A percentile compares a stretch with the other conserved stretches of the same genome.
These are phyloP conservation scores for Apodemia mormo DNA, from an alignment of 2,888 invertebrate genomes.

Conservation along the genomic window DNA sequence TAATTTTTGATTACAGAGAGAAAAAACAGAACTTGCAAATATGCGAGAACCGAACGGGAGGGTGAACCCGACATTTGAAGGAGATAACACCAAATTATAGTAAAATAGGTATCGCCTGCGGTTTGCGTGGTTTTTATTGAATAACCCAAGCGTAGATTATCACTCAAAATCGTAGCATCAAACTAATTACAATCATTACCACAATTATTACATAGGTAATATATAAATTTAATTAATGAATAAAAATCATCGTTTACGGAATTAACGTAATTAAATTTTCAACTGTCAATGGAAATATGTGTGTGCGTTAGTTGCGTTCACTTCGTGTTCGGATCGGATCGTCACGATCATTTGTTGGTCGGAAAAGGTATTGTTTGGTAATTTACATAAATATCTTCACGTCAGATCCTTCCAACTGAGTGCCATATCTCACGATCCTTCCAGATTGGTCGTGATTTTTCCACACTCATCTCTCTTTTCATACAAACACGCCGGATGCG, in stretches of 20 bases:
- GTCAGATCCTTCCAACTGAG: too few species aligned
- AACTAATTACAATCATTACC: not conserved
- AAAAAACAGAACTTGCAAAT: slow-evolving; percentile 44
- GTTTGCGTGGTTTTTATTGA: not conserved
- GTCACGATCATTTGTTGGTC: too few species aligned
- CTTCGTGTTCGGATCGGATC: too few species aligned
- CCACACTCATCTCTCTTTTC: too few species aligned
- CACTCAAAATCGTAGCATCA: not conserved
- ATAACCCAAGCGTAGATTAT: not conserved
- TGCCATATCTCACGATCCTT: too few species aligned
- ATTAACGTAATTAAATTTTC: too few species aligned
- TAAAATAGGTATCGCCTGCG: not conserved
- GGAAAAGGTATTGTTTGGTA: too few species aligned
- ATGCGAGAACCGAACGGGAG: slow-evolving; percentile 56
- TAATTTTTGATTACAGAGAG: slow-evolving; percentile 44
- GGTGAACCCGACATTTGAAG: slow-evolving; percentile 57
- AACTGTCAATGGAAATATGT: too few species aligned
- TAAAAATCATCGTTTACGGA: not conserved
- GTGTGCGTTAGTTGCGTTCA: too few species aligned
- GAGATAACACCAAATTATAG: slow-evolving; percentile 40
- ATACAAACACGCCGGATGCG: too few species aligned
- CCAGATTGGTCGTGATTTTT: too few species aligned
- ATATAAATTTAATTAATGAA: not conserved
- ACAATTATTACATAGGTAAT: not conserved
- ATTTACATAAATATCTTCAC: too few species aligned